Conservation (phyloP, 2,888 invertebrate species). For the Ennomos fuscantarius region DNA sequence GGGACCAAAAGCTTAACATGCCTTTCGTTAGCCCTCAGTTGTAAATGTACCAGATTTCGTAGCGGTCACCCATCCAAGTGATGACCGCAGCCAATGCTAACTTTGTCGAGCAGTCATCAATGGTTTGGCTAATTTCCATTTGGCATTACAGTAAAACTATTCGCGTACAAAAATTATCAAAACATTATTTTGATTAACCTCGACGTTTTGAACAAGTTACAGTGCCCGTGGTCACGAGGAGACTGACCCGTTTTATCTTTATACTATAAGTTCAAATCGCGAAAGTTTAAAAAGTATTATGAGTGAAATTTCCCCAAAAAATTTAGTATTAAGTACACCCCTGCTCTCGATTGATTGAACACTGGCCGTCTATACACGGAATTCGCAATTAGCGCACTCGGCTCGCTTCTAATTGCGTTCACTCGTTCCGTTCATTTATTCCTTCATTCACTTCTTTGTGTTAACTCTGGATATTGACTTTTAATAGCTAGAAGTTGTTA, state of each 20-base stretch:
- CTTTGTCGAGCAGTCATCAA: too few species aligned
- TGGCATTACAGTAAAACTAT: background rate
- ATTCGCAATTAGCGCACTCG: conserved; percentile 65
- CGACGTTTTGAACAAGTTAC: too few species aligned
- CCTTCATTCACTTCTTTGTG: conserved; percentile 46
- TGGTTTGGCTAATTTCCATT: too few species aligned
- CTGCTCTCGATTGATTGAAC: conserved; percentile 57
- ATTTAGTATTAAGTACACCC: conserved; percentile 17
- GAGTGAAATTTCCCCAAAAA: background rate
- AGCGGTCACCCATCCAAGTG: too few species aligned
- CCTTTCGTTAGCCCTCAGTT: background rate
- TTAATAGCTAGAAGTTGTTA: conserved; percentile 16
- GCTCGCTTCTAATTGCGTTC: conserved; percentile 61
- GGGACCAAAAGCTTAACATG: too few species aligned
- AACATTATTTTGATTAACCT: too few species aligned
- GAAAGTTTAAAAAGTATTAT: too few species aligned
- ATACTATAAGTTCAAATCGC: too few species aligned
- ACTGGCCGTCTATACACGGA: conserved; percentile 52
- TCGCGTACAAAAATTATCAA: too few species aligned
- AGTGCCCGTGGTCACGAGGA: too few species aligned
- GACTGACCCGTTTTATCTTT: too few species aligned
- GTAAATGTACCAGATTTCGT: background rate
- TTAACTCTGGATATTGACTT: conserved; percentile 48
- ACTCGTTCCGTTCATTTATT: conserved; percentile 45
- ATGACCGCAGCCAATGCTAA: too few species aligned